Base-by-base conservation (phyloP, 2,113 vertebrate genomes). In the Dicerorhinus sumatrensis region DNA sequence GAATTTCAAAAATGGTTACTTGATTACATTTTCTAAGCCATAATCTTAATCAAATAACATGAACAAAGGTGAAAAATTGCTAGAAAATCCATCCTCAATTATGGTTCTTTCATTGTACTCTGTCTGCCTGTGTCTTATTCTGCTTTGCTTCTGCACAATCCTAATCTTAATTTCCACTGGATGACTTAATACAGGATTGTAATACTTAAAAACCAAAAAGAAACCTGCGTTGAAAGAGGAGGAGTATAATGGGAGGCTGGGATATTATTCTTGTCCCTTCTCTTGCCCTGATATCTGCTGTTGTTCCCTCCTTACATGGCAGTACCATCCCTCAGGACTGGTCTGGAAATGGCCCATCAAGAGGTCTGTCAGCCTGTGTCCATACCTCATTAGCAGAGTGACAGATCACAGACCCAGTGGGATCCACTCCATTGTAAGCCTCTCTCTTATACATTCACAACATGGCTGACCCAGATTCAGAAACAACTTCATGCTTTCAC, bases 401-500 rank as follows among this genome's bases (percentile, higher is more conserved):
- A 91, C 46, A 85, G 39, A n/a, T 94, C 77, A 27, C 33, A 62
- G 76, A 89, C 46, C 48, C 54, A 69, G 58, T 73, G 70, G 85
- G 29, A 86, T 81, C 65, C 42, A 39, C 54, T 93, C 76, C 2
- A 3, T 25, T 88, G 17, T 94, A 88, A 62, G 79, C 54, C 18
- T 88, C 31, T 89, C n/a, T 94, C 62, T 96, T 69, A 83, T 8
- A 69, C 36, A 96, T 91, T 95, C 75, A 97, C 76, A 96, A 81
- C 77, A 73, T 84, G 76, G 39, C 36, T 97, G 94, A 88, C 92
- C 42, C 54, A 89, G 56, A 96, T 94, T 95, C 58, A 65, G 73
- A 94, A 88, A 67, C 23, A 5, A 77, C 83, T 96, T 89, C 12
- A 16, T 69, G 21, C 36, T 77, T 89, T 90, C 48, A 0, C 18